A percentile compares a stretch with the other conserved stretches of the same genome.
phyloP scores from a whole-genome alignment of 2,888 invertebrate genomes.

The Choristoneura rosaceana region DNA sequence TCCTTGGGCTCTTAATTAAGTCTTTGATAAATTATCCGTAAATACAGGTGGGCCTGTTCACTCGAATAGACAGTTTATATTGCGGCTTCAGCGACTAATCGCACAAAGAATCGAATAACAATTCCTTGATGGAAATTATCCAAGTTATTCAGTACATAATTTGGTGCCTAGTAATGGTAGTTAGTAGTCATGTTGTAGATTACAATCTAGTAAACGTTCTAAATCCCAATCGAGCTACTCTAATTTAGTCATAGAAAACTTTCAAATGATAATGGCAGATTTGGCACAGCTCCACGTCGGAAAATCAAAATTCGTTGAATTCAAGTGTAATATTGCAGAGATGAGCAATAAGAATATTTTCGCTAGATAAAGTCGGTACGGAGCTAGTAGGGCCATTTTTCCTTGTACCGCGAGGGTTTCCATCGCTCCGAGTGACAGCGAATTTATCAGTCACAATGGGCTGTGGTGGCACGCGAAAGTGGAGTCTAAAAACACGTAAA shows the following conservation, averaged over 20 bases:
- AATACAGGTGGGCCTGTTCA: constrained; percentile 33
- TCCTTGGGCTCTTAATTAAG: constrained; percentile 42
- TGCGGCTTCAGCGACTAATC: neutral
- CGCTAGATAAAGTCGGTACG: constrained; percentile 63
- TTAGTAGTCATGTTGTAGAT: neutral
- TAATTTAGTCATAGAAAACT: constrained; percentile 29
- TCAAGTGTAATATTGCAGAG: constrained; percentile 52
- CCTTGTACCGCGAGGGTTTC: constrained; percentile 49
- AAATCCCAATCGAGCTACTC: constrained; percentile 19
- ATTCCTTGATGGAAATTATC: neutral
- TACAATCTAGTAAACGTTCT: neutral
- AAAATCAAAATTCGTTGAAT: constrained; percentile 57
- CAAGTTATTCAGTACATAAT: neutral
- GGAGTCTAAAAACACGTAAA: constrained; percentile 16
- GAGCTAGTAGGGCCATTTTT: constrained; percentile 66
- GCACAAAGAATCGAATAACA: neutral
- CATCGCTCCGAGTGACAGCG: constrained; percentile 37
- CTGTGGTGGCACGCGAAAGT: constrained; percentile 26
- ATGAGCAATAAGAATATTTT: constrained; percentile 63
- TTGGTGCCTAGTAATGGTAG: too few species aligned
- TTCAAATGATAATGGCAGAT: constrained; percentile 47
- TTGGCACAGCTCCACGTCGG: constrained; percentile 65
- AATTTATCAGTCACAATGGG: constrained; percentile 35
- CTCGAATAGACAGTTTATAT: constrained; percentile 27
- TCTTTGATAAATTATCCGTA: constrained; percentile 45